Base-by-base conservation (phyloP, 2,113 vertebrate species). In the Protomyctophum bolini region DNA sequence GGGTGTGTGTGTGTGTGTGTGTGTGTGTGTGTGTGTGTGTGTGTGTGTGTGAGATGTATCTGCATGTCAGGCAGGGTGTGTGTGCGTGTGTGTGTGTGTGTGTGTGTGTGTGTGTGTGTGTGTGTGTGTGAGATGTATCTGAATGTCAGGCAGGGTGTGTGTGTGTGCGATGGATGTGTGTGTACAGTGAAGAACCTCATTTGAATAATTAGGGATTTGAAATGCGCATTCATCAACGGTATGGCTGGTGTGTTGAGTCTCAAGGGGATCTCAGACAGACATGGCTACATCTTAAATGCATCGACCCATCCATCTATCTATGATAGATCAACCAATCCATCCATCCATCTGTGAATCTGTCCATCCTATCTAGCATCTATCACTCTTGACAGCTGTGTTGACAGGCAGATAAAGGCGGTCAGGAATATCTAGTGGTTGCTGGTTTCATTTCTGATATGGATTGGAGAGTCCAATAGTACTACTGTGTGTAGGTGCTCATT, bases 181-280 rank as follows among this genome's bases (percentile, higher is more conserved):
- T 75, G 41, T 66, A 41, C 33, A 41, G 61, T 28, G 41, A 68
- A 49, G 41, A 52, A 58, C 57, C 70, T 50, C 73, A 66, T 83
- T 56, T 83, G 76, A 82, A 88, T 85, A 79, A 83, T 71, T 65
- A 74, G 68, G 68, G 69, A 89, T 88, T 91, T 87, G 54, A 87
- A 81, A 86, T 91, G 82, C 29, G 54, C 82, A 88, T 91, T 88
- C 79, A 90, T 90, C 77, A 89, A 72, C 8, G 50, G 58, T 77
- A 56, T 14, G 52, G 28, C 70, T 75, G 72, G 72, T 77, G 70
- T 1, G 4, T 62, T 0, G 15, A 63, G 47, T 61, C 85, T 68
- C 46, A 3, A 8, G 77, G 79, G 83, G 52, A 76, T 72, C 75
- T 61, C 68, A 47, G 7, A 10, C 62, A 52, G 57, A 63, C 46